phyloP scores from a whole-genome alignment of 2,113 vertebrate genomes.

The Camelus bactrianus region DNA sequence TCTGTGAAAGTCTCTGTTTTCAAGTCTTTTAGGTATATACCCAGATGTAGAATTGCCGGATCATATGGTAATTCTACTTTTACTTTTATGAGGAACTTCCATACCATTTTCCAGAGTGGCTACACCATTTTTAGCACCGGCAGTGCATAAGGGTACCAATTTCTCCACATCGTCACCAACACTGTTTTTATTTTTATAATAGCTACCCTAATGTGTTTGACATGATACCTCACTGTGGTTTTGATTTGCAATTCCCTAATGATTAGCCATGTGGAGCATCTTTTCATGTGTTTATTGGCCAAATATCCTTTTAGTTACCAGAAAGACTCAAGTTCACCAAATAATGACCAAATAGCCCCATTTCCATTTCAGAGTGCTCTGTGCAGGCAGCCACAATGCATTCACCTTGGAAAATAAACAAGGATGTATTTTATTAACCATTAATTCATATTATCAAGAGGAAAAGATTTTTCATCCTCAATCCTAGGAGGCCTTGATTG shows the following conservation, averaged over 20 bases:
- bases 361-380: neutral
- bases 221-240: neutral
- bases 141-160: neutral
- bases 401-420: slow-evolving; percentile 73
- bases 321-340: slow-evolving; percentile 42
- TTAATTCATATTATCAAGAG: slow-evolving; percentile 63
- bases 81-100: neutral
- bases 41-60: neutral
- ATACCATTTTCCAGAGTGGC: neutral
- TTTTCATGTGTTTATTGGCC: neutral
- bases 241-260: neutral
- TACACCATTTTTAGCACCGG: neutral
- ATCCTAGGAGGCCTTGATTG: slow-evolving; percentile 66
- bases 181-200: neutral
- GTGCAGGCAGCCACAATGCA: slow-evolving; percentile 51
- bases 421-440: slow-evolving; percentile 69
- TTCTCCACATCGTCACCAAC: neutral
- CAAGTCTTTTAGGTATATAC: neutral
- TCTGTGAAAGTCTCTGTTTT: neutral
- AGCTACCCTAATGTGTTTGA: neutral
- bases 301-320: neutral
- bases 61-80: neutral
- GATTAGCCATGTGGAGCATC: neutral
- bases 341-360: neutral
- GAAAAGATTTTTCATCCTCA: slow-evolving; percentile 70